These are phyloP conservation scores for Chloropsis cyanopogon DNA, from an alignment of 2,113 vertebrate species.

Conservation along the genomic window DNA sequence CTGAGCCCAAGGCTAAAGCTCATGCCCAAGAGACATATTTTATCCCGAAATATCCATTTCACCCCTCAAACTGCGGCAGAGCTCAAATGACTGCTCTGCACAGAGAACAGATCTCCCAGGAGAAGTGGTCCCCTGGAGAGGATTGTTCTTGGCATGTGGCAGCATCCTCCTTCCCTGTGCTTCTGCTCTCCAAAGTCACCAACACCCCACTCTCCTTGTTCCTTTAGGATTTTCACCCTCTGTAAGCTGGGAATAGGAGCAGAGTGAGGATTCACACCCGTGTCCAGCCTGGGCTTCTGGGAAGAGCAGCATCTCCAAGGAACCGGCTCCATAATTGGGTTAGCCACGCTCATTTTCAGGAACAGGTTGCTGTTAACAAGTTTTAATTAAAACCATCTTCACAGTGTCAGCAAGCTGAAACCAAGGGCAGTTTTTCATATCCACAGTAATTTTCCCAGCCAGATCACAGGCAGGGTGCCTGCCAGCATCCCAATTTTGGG, in stretches of 20 bases:
- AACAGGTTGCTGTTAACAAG: constrained; percentile 48
- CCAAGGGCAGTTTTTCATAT: constrained; percentile 16
- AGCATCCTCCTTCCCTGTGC: not conserved
- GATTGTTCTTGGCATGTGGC: not conserved
- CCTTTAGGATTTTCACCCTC: not conserved
- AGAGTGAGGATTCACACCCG: not conserved
- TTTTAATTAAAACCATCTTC: constrained; percentile 63
- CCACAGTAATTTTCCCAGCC: not conserved
- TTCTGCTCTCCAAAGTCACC: not conserved
- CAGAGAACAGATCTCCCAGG: not conserved
- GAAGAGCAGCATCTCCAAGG: not conserved
- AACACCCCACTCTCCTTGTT: not conserved
- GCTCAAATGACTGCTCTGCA: not conserved
- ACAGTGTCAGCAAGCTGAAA: constrained; percentile 38
- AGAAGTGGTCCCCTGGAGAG: fast-evolving
- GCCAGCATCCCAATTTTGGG: not conserved
- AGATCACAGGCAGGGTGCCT: fast-evolving
- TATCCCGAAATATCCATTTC: not conserved
- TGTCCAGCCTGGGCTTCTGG: not conserved
- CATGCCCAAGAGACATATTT: not conserved
- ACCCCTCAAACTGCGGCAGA: fast-evolving
- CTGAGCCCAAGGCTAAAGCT: not conserved
- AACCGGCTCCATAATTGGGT: not conserved
- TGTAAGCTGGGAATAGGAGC: not conserved
- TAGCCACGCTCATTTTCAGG: constrained; percentile 2